These are phyloP conservation scores for Ptychobarbus kaznakovi DNA, from an alignment of 2,797 vertebrate genomes.

Conservation along the genomic window DNA sequence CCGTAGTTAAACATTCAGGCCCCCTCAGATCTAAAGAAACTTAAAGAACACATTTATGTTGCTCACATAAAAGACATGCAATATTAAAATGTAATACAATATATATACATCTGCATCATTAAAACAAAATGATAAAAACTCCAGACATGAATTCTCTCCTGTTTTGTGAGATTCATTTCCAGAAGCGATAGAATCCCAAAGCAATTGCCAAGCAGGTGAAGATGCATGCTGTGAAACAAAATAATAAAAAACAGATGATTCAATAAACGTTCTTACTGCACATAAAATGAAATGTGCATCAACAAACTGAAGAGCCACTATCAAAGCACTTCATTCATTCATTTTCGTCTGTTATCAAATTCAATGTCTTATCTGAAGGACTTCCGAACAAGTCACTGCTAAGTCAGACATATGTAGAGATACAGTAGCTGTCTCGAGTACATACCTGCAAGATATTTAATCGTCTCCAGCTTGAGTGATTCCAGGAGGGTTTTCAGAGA, in stretches of 20 bases:
- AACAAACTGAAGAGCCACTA: slow-evolving; percentile 3
- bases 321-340: not conserved
- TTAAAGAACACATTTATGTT: not conserved
- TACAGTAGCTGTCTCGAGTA: not conserved
- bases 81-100: not conserved
- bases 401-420: not conserved
- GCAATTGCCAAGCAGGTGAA: slow-evolving; percentile 93
- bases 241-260: not conserved
- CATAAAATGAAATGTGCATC: not conserved
- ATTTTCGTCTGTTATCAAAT: not conserved
- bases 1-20: not conserved
- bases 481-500: slow-evolving; percentile 94
- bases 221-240: slow-evolving; percentile 81
- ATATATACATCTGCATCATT: not conserved
- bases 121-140: not conserved
- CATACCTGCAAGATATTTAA: slow-evolving; percentile 93
- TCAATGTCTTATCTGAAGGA: not conserved
- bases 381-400: not conserved
- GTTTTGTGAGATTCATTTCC: slow-evolving; percentile 78
- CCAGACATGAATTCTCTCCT: not conserved
- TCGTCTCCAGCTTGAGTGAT: slow-evolving; percentile 92
- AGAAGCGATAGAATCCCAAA: slow-evolving; percentile 90
- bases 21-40: not conserved
- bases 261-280: not conserved
- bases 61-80: not conserved